phyloP scores from a whole-genome alignment of 2,888 invertebrate species.

The Cantharis lateralis region DNA sequence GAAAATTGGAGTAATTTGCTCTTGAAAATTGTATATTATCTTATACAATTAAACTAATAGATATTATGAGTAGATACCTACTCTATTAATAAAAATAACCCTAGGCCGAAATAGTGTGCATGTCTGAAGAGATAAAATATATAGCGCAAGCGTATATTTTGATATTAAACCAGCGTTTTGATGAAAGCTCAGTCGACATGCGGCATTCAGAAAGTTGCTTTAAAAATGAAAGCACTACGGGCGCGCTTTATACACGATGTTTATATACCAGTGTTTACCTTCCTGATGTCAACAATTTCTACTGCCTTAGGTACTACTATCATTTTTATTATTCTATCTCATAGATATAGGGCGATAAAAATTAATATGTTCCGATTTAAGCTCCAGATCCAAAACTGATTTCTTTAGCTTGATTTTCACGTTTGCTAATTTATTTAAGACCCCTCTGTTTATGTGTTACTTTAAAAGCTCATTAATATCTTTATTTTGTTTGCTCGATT shows the following conservation, averaged over 20 bases:
- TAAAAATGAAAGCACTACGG: conserved; percentile 21
- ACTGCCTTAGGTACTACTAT: conserved; percentile 20
- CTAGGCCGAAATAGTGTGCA: not conserved
- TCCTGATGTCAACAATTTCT: conserved; percentile 19
- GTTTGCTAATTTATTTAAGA: not conserved
- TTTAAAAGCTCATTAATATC: not conserved
- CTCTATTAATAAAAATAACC: not conserved
- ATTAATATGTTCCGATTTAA: not conserved
- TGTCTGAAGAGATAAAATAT: conserved; percentile 17
- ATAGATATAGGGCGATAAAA: not conserved
- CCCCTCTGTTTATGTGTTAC: not conserved
- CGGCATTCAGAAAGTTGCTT: conserved; percentile 39
- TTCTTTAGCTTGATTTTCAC: not conserved
- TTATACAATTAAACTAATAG: not conserved
- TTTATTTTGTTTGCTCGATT: not conserved
- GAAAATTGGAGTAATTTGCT: not conserved
- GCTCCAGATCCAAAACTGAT: not conserved
- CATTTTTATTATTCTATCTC: conserved; percentile 2
- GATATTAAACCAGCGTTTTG: conserved; percentile 31
- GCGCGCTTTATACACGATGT: conserved; percentile 25
- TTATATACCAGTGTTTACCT: conserved; percentile 16
- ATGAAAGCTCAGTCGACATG: conserved; percentile 45
- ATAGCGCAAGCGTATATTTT: conserved; percentile 28
- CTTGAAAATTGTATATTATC: not conserved
- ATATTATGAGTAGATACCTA: not conserved